These are phyloP conservation scores for Bubalus kerabau DNA, from an alignment of 2,113 vertebrate genomes.

Conservation along the genomic window DNA sequence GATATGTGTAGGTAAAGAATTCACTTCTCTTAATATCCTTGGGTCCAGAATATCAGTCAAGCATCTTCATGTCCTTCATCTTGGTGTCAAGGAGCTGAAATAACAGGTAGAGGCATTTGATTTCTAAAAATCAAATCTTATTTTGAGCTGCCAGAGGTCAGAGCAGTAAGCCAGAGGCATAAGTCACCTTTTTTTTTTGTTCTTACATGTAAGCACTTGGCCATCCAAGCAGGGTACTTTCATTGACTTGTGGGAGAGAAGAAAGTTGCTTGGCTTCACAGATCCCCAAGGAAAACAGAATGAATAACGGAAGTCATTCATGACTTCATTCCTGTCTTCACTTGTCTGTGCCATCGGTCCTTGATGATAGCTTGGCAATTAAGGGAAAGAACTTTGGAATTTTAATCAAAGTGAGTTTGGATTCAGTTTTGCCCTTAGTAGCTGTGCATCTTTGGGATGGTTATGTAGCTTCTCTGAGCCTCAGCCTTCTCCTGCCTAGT, in stretches of 20 bases:
- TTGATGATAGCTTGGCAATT: neutral
- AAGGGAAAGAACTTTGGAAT: neutral
- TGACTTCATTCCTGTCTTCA: neutral
- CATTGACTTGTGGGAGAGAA: neutral
- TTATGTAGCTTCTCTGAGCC: neutral
- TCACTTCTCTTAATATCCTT: neutral
- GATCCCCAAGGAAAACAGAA: neutral
- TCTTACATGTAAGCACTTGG: neutral
- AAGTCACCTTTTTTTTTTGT: conserved; percentile 8
- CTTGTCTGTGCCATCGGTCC: neutral
- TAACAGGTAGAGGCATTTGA: conserved; percentile 33
- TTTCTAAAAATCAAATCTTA: conserved; percentile 55
- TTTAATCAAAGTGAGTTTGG: neutral
- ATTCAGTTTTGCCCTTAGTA: neutral
- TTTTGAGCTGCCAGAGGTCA: conserved; percentile 55
- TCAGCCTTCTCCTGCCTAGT: neutral
- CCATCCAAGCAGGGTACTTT: neutral
- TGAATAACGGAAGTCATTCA: neutral
- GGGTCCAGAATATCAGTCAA: neutral
- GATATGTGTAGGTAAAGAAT: neutral
- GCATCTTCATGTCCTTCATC: conserved; percentile 26
- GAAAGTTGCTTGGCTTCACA: neutral
- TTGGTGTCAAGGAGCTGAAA: conserved; percentile 7
- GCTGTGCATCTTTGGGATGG: neutral
- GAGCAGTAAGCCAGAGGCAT: conserved; percentile 10